These are phyloP conservation scores for Pogonus chalceus DNA, from an alignment of 1,140 invertebrate genomes.

Conservation along the genomic window DNA sequence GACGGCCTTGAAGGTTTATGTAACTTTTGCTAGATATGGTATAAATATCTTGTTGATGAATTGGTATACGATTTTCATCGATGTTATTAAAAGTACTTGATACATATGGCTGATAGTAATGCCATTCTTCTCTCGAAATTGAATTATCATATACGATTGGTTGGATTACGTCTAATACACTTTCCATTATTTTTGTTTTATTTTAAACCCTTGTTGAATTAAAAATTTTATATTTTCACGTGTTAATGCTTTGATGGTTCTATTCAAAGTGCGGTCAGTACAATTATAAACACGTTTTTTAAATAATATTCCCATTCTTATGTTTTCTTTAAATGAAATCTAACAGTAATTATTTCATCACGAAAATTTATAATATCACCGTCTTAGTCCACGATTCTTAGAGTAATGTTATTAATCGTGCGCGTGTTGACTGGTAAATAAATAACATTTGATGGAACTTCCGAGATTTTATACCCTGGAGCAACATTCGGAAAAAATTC, in stretches of 20 bases:
- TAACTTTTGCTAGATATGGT: not conserved
- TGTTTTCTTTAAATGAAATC: conserved; percentile 15
- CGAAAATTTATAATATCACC: conserved; percentile 16
- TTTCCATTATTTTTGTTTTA: not conserved
- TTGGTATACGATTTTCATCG: not conserved
- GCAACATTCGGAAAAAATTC: conserved; percentile 24
- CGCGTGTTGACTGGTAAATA: conserved; percentile 26
- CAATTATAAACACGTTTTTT: not conserved
- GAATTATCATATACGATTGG: not conserved
- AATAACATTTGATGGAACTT: conserved; percentile 26
- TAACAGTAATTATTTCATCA: conserved; percentile 16
- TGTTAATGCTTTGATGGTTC: not conserved
- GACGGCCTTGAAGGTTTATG: not conserved
- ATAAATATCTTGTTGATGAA: not conserved
- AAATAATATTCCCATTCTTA: not conserved
- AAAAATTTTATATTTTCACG: not conserved
- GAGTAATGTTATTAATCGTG: conserved; percentile 15
- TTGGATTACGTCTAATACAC: not conserved
- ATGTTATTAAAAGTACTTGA: not conserved
- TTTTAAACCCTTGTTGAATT: not conserved
- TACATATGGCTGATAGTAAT: not conserved
- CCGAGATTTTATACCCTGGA: conserved; percentile 25
- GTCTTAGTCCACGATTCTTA: conserved; percentile 18
- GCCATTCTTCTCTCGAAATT: not conserved
- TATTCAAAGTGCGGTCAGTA: not conserved